Evolutionary conservation across 2,113 vertebrate genomes (phyloP).

Genomic region (Dinomys branickii): DNA sequence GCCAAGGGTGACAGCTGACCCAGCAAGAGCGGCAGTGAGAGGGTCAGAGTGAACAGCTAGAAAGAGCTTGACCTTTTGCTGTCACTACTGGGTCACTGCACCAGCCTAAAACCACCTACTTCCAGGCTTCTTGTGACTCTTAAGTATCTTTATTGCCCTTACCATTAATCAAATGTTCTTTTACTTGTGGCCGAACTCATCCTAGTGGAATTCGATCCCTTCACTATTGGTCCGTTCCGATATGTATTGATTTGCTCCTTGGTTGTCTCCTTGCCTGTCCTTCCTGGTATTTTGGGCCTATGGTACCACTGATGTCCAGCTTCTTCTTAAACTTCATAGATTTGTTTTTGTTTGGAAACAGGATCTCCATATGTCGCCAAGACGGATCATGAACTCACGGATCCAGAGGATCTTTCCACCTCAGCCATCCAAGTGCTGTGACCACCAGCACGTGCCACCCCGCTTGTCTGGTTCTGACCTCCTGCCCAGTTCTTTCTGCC

Average conservation of each 20-base stretch:
- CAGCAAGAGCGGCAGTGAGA: neutral
- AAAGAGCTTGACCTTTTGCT: neutral
- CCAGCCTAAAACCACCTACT: neutral
- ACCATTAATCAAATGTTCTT: neutral
- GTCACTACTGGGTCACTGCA: neutral
- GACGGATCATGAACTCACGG: neutral
- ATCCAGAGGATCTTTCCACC: neutral
- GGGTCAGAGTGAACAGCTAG: neutral
- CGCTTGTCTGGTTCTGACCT: neutral
- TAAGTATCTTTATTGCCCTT: neutral
- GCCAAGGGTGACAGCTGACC: neutral
- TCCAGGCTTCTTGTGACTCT: neutral
- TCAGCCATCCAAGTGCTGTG: neutral
- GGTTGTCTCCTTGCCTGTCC: neutral
- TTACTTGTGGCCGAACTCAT: neutral
- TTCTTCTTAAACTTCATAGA: neutral
- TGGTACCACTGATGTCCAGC: neutral
- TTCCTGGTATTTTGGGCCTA: neutral
- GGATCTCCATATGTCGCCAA: neutral
- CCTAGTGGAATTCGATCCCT: neutral
- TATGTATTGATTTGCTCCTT: neutral
- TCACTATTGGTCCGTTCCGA: neutral
- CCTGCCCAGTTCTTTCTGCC: neutral
- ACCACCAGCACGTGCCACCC: neutral
- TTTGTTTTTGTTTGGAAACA: neutral